Evolutionary conservation across 1,140 invertebrate species (phyloP).

Genomic region (Xylocopa sonorina): DNA sequence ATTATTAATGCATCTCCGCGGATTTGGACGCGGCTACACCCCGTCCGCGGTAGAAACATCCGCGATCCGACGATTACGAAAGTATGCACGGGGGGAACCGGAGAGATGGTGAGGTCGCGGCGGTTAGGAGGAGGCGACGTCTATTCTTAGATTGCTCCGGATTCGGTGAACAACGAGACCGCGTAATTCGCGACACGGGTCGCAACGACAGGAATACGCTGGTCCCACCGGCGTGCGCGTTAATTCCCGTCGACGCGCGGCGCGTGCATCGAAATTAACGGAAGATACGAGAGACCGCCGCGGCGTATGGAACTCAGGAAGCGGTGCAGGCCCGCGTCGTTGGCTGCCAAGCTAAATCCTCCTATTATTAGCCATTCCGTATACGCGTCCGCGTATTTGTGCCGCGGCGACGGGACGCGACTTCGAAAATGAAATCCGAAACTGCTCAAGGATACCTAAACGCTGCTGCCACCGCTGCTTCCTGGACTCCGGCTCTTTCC

Average conservation of each 20-base stretch:
- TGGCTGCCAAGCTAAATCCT: constrained; percentile 72
- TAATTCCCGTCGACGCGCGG: constrained; percentile 34
- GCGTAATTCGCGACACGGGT: constrained; percentile 2
- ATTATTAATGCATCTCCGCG: constrained; percentile 12
- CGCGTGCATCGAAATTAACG: constrained; percentile 64
- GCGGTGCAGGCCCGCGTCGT: constrained; percentile 60
- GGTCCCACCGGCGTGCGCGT: neutral
- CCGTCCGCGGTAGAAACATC: constrained; percentile 23
- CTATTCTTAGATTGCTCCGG: constrained; percentile 42
- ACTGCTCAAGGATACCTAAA: constrained; percentile 46
- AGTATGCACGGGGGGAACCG: constrained; percentile 8
- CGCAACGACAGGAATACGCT: constrained; percentile 1
- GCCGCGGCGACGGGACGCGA: constrained; percentile 65
- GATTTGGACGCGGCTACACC: constrained; percentile 5
- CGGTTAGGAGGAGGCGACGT: neutral
- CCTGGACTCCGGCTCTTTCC: neutral
- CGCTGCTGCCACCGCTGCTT: neutral
- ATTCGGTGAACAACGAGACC: constrained; percentile 35
- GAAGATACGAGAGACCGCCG: too few relatives aligned
- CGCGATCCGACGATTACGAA: constrained; percentile 39
- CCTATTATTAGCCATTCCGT: constrained; percentile 79
- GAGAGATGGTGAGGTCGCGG: constrained; percentile 3
- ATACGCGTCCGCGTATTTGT: constrained; percentile 73
- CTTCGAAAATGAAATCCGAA: constrained; percentile 73
- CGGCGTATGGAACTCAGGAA: constrained; percentile 64